A percentile compares a stretch with the other conserved stretches of the same genome.
These are phyloP conservation scores for Acromyrmex charruanus DNA, from an alignment of 1,140 invertebrate genomes.

Conservation along the genomic window DNA sequence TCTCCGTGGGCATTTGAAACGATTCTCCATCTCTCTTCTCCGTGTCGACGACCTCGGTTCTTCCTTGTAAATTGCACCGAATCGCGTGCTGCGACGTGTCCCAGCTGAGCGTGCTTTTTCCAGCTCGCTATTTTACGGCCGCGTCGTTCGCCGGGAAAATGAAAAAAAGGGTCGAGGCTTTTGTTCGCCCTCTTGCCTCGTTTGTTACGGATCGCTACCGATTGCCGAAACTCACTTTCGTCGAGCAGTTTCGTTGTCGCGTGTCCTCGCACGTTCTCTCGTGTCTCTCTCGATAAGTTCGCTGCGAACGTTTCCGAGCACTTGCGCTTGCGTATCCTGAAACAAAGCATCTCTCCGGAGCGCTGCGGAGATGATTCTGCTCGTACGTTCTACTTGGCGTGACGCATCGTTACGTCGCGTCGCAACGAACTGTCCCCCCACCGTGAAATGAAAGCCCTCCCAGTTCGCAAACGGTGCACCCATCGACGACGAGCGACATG, in stretches of 20 bases:
- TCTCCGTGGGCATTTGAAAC: constrained; percentile 46
- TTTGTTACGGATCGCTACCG: constrained; percentile 32
- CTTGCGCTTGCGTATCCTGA: not conserved
- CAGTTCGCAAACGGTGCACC: constrained; percentile 17
- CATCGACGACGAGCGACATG: constrained; percentile 13
- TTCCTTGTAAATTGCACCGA: constrained; percentile 79
- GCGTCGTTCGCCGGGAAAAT: constrained; percentile 31
- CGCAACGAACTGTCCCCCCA: constrained; percentile 1
- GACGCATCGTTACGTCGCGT: constrained; percentile 31
- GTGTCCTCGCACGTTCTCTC: not conserved
- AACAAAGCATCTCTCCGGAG: constrained; percentile 17
- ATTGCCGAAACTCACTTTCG: constrained; percentile 13
- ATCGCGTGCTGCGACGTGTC: constrained; percentile 72
- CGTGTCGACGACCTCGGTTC: constrained; percentile 82
- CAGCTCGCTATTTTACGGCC: constrained; percentile 29
- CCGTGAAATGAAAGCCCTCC: not conserved
- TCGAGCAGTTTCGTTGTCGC: not conserved
- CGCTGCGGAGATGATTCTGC: not conserved
- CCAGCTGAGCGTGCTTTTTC: constrained; percentile 60
- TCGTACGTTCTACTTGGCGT: not conserved
- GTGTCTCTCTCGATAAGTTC: constrained; percentile 1
- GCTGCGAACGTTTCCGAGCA: not conserved
- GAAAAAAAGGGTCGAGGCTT: constrained; percentile 2
- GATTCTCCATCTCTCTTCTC: constrained; percentile 65
- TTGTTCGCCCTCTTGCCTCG: constrained; percentile 14